Base-by-base conservation (phyloP, 2,888 invertebrate genomes). In the Celastrina argiolus region DNA sequence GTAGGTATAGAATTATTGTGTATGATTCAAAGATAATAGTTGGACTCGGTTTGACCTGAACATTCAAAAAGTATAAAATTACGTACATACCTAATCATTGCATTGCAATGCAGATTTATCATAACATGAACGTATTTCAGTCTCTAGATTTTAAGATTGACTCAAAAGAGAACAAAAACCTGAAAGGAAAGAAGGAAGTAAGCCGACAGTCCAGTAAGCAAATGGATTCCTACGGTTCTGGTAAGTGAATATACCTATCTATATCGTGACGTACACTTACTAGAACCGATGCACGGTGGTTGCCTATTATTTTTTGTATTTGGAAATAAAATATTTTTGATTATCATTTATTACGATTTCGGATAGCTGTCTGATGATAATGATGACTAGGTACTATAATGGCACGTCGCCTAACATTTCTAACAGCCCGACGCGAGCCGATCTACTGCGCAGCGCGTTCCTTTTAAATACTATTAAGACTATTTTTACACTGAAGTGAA, bases 171-270 rank as follows among this genome's bases (percentile, higher is more conserved):
- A 70, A 81, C 2, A 75, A 75, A 65, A 84, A 82, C 69, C 78
- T 79, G 64, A 67, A 75, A 34, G 74, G 78, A 2, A 82, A 83
- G 70, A 76, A 72, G 64, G 77, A 72, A 41, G 68, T 74, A 31
- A 67, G 75, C 22, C 75, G 76, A 63, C 74, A 73, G 63, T 63
- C 74, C 2, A 69, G 70, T 34, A 87, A 84, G 69, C 78, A 80
- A 28, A 78, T 75, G 0, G 87, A 88, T 68, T 85, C 89, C 28
- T 90, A 91, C 1, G 86, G 88, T 72, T 89, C 91, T 68, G 89
- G 91, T 90, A 66, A 26, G n/a, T 14, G 8, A 14, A 3, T 36
- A 28, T 39, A 22, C n/a, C n/a, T n/a, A n/a, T n/a, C n/a, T n/a
- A n/a, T n/a, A n/a, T n/a, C n/a, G n/a, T n/a, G n/a, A n/a, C n/a